Percentiles rank a stretch among this genome's conserved stretches.
These are phyloP conservation scores for Myotis planiceps DNA, from an alignment of 2,797 vertebrate species.

Conservation along the genomic window DNA sequence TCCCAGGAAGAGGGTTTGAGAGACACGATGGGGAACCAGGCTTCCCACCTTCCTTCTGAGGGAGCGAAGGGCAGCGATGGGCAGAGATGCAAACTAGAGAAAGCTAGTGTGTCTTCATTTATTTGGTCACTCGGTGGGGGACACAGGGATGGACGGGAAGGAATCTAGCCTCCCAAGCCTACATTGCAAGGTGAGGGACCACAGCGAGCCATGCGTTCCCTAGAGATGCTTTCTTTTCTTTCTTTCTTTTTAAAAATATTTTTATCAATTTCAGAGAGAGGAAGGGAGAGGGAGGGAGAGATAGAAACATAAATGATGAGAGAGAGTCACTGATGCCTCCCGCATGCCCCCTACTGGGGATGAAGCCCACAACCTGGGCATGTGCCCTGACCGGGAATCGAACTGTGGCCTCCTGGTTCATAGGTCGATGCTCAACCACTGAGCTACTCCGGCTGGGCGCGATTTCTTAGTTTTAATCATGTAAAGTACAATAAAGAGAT, in stretches of 20 bases:
- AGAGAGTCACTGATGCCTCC: no score
- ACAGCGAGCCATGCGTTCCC: neutral
- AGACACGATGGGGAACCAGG: neutral
- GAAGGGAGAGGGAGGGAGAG: no score
- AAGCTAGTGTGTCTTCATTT: neutral
- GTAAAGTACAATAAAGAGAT: neutral
- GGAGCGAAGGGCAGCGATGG: neutral
- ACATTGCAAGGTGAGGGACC: neutral
- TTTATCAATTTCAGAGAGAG: no score
- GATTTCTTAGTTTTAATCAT: neutral
- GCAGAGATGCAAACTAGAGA: neutral
- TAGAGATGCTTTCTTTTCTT: neutral
- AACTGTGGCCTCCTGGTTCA: no score
- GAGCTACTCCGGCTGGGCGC: fast-evolving
- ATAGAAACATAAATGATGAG: no score
- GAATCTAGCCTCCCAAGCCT: neutral
- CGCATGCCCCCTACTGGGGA: no score
- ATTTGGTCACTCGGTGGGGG: neutral
- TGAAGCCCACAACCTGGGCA: no score
- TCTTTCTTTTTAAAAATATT: no score
- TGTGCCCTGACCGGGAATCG: no score
- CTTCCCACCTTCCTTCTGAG: neutral
- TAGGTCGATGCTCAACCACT: no score
- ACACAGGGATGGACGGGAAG: neutral
- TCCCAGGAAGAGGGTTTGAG: neutral